These are phyloP conservation scores for Sarotherodon lohbergeri DNA, from an alignment of 2,113 vertebrate species.

Conservation along the genomic window DNA sequence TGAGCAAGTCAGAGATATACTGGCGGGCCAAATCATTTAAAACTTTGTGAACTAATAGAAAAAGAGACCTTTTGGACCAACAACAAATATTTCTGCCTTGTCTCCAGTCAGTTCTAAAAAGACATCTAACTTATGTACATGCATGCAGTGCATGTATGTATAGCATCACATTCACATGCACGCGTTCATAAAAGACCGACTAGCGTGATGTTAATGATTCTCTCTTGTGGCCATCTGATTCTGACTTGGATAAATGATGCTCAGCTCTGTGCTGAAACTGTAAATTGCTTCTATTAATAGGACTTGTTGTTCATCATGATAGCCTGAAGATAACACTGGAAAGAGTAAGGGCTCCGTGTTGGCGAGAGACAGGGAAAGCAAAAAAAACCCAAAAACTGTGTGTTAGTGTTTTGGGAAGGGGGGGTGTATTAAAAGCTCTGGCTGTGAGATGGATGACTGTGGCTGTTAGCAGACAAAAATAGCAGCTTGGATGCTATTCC, in stretches of 20 bases:
- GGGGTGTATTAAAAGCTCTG: constrained; percentile 45
- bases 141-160: not conserved
- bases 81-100: not conserved
- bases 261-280: not conserved
- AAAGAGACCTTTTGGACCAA: not conserved
- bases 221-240: not conserved
- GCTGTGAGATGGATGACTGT: constrained; percentile 19
- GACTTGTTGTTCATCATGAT: constrained; percentile 38
- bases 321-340: not conserved
- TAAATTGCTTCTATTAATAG: constrained; percentile 53
- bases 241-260: constrained; percentile 20
- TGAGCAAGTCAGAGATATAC: not conserved
- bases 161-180: not conserved
- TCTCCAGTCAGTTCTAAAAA: not conserved
- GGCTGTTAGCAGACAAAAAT: constrained; percentile 45
- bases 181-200: not conserved
- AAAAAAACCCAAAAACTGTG: rapidly evolving
- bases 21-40: not conserved
- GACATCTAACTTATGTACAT: not conserved
- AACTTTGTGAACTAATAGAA: not conserved
- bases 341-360: not conserved
- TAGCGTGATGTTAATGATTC: not conserved
- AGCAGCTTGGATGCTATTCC: constrained; percentile 49
- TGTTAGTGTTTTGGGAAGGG: not conserved
- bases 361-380: not conserved